These are phyloP conservation scores for Poecilia wingei DNA, from an alignment of 2,797 vertebrate species.

Conservation along the genomic window DNA sequence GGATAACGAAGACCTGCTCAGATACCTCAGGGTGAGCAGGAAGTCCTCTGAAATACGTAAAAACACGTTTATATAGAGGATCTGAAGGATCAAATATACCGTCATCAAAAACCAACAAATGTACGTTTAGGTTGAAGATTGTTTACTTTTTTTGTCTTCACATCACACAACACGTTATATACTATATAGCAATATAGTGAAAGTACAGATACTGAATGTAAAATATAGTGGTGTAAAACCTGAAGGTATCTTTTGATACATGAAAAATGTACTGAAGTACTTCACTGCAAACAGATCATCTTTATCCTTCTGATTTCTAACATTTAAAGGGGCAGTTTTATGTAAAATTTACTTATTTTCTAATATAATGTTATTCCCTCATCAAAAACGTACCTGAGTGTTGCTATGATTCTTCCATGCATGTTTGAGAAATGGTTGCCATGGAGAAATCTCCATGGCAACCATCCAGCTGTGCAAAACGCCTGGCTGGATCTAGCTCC, in stretches of 20 bases:
- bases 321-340: background rate
- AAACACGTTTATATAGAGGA: background rate
- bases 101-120: background rate
- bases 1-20: slow-evolving; percentile 79
- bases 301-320: background rate
- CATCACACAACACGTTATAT: background rate
- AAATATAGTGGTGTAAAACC: too few species aligned
- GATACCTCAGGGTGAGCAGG: slow-evolving; percentile 89
- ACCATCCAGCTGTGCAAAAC: background rate
- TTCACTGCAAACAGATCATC: background rate
- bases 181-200: background rate
- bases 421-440: background rate
- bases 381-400: background rate
- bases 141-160: background rate
- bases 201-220: too few species aligned
- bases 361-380: background rate
- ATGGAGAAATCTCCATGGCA: background rate
- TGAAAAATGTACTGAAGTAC: too few species aligned
- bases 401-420: background rate
- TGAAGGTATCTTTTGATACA: too few species aligned
- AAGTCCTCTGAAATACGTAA: background rate
- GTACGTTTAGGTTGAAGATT: background rate
- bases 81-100: background rate
- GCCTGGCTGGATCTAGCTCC: too few species aligned
- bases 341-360: background rate